phyloP scores from a whole-genome alignment of 1,140 invertebrate species.

The Brachionus calyciflorus region DNA sequence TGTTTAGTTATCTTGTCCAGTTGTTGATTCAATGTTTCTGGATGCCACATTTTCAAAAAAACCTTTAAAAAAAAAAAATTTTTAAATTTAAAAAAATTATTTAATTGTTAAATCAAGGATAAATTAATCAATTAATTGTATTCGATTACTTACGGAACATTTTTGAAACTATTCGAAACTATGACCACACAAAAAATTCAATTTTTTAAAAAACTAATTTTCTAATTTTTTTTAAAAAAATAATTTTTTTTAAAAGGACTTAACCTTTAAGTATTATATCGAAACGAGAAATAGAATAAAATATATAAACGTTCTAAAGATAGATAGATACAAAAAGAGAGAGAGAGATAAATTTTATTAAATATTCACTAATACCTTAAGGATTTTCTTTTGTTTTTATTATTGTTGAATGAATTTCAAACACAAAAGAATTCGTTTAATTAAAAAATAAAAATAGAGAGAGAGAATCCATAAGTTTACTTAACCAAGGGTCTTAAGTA shows the following conservation, averaged over 20 bases:
- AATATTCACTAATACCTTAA: slow-evolving; percentile 35
- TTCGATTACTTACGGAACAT: background rate
- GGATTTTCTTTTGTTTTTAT: too few relatives aligned
- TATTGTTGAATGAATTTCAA: background rate
- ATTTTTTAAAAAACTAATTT: too few relatives aligned
- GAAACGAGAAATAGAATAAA: too few relatives aligned
- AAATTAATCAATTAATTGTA: too few relatives aligned
- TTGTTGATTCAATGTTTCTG: slow-evolving; percentile 41
- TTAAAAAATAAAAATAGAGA: background rate
- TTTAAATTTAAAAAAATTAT: background rate
- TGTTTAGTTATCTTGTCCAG: background rate
- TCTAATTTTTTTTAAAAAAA: too few relatives aligned
- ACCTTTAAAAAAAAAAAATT: slow-evolving; percentile 31
- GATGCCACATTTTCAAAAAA: slow-evolving; percentile 46
- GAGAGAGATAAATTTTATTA: slow-evolving; percentile 33
- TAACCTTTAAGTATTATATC: slow-evolving; percentile 28
- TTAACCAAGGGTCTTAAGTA: background rate
- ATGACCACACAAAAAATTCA: too few relatives aligned
- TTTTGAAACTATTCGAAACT: background rate
- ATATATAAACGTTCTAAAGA: slow-evolving; percentile 35
- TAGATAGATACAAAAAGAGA: background rate
- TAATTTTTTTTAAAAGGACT: slow-evolving; percentile 14
- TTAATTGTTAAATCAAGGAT: slow-evolving; percentile 8
- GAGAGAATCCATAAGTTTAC: background rate
- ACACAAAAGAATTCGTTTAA: slow-evolving; percentile 14